phyloP scores from a whole-genome alignment of 2,888 invertebrate species.

The Phanerotoma sp. region DNA sequence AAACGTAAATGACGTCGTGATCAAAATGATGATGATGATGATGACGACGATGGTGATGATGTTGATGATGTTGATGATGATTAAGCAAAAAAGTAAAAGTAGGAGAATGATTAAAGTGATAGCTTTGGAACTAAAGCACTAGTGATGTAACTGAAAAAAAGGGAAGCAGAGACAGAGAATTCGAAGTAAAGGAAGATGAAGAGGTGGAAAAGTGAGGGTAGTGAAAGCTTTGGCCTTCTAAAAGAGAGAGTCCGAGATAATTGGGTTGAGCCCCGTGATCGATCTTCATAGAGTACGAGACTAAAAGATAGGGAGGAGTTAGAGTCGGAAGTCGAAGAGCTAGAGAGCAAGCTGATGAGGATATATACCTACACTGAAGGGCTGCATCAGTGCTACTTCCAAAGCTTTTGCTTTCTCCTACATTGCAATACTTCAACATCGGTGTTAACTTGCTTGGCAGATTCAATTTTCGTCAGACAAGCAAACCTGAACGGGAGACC shows the following conservation, averaged over 20 bases:
- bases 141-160: no score
- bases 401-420: background rate
- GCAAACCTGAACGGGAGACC: no score
- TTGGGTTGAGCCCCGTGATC: slow-evolving; percentile 4
- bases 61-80: no score
- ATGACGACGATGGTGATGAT: no score
- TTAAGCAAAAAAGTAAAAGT: no score
- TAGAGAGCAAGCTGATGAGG: background rate
- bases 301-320: background rate
- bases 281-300: background rate
- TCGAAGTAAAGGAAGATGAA: no score
- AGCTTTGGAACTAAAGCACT: no score
- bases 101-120: no score
- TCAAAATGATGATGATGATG: no score
- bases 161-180: no score
- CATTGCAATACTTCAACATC: background rate
- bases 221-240: background rate
- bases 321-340: background rate
- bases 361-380: background rate
- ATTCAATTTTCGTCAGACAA: slow-evolving; percentile 1
- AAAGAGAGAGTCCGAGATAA: background rate
- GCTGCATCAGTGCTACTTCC: background rate
- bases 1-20: no score
- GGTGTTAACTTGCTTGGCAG: background rate
- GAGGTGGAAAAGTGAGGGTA: background rate